A percentile compares a stretch with the other conserved stretches of the same genome.
Conservation (phyloP, 2,113 vertebrate genomes). For the Sinocyclocheilus rhinocerous region DNA sequence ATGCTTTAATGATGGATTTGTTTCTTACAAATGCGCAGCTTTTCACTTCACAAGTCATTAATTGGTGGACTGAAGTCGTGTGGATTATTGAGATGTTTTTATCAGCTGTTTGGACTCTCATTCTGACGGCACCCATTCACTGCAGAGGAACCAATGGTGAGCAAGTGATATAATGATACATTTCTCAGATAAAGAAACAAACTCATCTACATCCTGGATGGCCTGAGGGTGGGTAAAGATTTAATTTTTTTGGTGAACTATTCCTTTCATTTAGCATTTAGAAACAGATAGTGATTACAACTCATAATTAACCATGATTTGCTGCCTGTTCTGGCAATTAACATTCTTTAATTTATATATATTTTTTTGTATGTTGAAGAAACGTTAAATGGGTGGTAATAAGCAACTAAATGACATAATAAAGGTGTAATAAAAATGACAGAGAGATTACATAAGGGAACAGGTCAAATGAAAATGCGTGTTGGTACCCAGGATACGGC, state of each 20-base stretch:
- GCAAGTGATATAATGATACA: background rate
- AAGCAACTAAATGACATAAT: background rate
- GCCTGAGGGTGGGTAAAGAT: too few relatives aligned
- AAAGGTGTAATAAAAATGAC: background rate
- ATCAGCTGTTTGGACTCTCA: background rate
- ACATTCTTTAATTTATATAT: background rate
- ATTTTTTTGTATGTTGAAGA: background rate
- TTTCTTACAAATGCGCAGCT: too few relatives aligned
- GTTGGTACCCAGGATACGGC: slow-evolving; percentile 85
- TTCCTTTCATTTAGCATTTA: background rate
- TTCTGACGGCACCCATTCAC: background rate
- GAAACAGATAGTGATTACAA: background rate
- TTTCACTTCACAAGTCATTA: too few relatives aligned
- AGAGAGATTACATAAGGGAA: background rate
- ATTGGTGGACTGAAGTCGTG: too few relatives aligned
- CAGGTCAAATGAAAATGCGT: background rate
- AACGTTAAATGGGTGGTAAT: background rate
- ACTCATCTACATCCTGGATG: background rate
- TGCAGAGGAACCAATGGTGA: too few relatives aligned
- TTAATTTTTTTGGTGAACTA: too few relatives aligned
- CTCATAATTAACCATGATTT: background rate
- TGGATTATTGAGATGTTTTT: background rate
- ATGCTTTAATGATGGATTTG: too few relatives aligned
- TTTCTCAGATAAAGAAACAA: background rate
- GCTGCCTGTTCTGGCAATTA: background rate